phyloP scores from a whole-genome alignment of 2,888 invertebrate species.

The Callyntrura sp. region DNA sequence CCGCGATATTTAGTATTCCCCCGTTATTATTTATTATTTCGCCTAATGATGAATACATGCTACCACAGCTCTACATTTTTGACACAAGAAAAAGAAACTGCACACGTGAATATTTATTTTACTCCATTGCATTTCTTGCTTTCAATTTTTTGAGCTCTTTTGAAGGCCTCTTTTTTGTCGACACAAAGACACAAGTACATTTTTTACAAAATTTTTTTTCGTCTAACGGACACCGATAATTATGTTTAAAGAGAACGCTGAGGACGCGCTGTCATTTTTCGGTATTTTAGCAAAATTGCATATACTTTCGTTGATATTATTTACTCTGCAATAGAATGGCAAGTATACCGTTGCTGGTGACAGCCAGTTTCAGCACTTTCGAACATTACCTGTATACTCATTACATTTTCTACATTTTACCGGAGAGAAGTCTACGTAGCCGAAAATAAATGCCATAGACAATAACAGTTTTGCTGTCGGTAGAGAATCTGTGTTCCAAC shows the following conservation, averaged over 20 bases:
- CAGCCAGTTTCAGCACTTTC: not conserved
- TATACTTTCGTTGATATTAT: slow-evolving; percentile 15
- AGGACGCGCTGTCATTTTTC: slow-evolving; percentile 36
- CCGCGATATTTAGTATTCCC: slow-evolving; percentile 9
- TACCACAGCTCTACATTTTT: slow-evolving; percentile 45
- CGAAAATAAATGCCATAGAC: not conserved
- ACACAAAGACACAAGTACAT: slow-evolving; percentile 79
- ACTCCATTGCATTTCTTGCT: slow-evolving; percentile 55
- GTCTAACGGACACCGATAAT: not conserved
- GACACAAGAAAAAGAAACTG: slow-evolving; percentile 46
- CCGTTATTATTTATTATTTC: slow-evolving; percentile 21
- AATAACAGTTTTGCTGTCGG: not conserved
- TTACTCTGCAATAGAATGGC: not conserved
- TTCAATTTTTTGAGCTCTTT: slow-evolving; percentile 77
- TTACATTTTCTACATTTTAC: too few relatives aligned
- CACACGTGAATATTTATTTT: slow-evolving; percentile 34
- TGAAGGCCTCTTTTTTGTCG: slow-evolving; percentile 79
- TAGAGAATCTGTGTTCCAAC: too few relatives aligned
- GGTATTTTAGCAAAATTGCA: not conserved
- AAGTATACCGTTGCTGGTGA: not conserved
- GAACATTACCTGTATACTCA: too few relatives aligned
- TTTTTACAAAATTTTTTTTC: slow-evolving; percentile 42
- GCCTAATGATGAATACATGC: slow-evolving; percentile 13
- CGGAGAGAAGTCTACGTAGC: not conserved
- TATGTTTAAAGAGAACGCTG: slow-evolving; percentile 27